Evolutionary conservation across 1,140 invertebrate genomes (phyloP).

Genomic region (Drosophila burlai): DNA sequence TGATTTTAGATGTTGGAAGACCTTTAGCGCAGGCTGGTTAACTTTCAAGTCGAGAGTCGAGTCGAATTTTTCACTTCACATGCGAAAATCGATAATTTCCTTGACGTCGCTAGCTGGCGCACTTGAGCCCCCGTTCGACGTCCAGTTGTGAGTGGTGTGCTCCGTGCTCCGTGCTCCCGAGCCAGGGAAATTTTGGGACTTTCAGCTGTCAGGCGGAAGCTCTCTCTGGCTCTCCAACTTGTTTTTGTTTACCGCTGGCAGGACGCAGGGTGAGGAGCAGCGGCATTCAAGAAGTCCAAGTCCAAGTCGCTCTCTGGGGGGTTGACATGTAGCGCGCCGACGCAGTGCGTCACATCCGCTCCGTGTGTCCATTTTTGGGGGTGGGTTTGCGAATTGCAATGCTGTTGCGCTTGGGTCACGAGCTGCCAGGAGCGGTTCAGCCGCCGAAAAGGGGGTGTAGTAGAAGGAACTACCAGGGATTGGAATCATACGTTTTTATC

Average conservation of each 20-base stretch:
- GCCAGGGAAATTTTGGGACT: constrained; percentile 62
- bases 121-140: constrained; percentile 58
- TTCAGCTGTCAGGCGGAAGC: constrained; percentile 58
- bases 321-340: constrained; percentile 57
- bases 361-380: constrained; percentile 9
- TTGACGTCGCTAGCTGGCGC: constrained; percentile 55
- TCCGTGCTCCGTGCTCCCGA: constrained; percentile 9
- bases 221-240: constrained; percentile 58
- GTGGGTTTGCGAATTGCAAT: constrained; percentile 61
- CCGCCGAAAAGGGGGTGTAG: not conserved
- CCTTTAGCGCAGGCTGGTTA: not conserved
- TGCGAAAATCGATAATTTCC: constrained; percentile 84
- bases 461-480: no score
- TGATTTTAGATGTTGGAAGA: not conserved
- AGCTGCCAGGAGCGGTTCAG: constrained; percentile 25
- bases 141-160: constrained; percentile 60
- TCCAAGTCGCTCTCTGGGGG: constrained; percentile 32
- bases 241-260: constrained; percentile 76
- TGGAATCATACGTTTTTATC: no score
- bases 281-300: constrained; percentile 4
- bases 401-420: constrained; percentile 52
- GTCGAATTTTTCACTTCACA: constrained; percentile 68
- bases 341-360: constrained; percentile 48
- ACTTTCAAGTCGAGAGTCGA: constrained; percentile 4
- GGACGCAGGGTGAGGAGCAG: constrained; percentile 26